Evolutionary conservation across 2,113 vertebrate genomes (phyloP), one percentile per base, ranked within the genome.

Genomic region (Xyliphius kryptos): DNA sequence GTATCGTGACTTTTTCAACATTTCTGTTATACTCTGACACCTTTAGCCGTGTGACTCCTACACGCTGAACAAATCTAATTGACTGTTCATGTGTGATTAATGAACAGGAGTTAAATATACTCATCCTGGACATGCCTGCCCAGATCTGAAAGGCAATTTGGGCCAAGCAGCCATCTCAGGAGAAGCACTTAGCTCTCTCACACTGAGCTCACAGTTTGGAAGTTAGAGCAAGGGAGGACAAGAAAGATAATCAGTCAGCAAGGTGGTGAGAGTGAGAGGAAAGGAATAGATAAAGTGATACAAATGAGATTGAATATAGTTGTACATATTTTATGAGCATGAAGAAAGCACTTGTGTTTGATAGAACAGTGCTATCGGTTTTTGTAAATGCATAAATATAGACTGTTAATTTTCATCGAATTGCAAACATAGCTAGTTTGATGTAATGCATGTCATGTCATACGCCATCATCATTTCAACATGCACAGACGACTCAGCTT

Each of bases 51-150:
- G 59, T 53, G 63, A 71, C 59, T 64, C 69, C 59, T 32, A 47
- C 22, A 55, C 59, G 71, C 74, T 73, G 79, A 78, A 81, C 85
- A 74, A 75, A 74, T 75, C 80, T 85, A 86, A 86, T 86, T 87
- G 84, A 84, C 81, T 86, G 80, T 81, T 80, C 79, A 2, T 9
- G 64, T 82, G 80, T 87, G 85, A 88, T 87, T 86, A 87, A 88
- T 87, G 83, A 80, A 81, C 78, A 82, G 78, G 80, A 80, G 76
- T 83, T 87, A 82, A 85, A 81, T 90, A 92, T 92, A 90, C 89
- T 84, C 88, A 82, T 90, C 84, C 76, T 52, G 74, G 80, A 83
- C 81, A 80, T 79, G 77, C 76, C 80, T 76, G 79, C 77, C 82
- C 81, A 81, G 81, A 84, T 82, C 74, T 78, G 68, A 62, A 76